Percentiles rank a stretch among this genome's conserved stretches.
Conservation (phyloP, 2,888 invertebrate species). For the Sphinx pinastri region DNA sequence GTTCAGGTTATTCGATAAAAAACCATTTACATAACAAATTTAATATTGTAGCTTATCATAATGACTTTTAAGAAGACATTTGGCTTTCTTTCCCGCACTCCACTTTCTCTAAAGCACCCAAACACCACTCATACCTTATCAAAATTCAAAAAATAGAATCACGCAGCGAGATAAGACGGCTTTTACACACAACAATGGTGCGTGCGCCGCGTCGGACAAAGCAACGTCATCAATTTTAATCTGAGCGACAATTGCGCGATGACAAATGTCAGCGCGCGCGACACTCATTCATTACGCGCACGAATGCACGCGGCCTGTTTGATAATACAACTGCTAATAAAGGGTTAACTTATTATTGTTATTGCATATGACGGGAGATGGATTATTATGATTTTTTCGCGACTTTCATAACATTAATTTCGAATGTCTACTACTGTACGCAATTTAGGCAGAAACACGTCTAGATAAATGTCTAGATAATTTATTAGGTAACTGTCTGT, state of each 20-base stretch:
- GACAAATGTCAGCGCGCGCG: slow-evolving; percentile 80
- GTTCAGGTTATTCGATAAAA: neutral
- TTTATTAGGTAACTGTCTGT: slow-evolving; percentile 23
- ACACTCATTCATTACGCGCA: slow-evolving; percentile 77
- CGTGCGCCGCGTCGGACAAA: slow-evolving; percentile 70
- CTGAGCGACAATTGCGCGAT: slow-evolving; percentile 82
- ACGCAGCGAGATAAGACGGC: slow-evolving; percentile 61
- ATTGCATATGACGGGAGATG: slow-evolving; percentile 60
- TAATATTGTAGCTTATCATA: neutral
- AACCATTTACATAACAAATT: too few relatives aligned
- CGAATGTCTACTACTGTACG: slow-evolving; percentile 11
- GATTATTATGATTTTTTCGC: slow-evolving; percentile 57
- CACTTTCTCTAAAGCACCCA: slow-evolving; percentile 12
- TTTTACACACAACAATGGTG: slow-evolving; percentile 61
- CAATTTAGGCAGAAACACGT: slow-evolving; percentile 21
- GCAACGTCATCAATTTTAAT: slow-evolving; percentile 84
- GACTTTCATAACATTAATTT: slow-evolving; percentile 29
- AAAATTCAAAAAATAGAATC: slow-evolving; percentile 58
- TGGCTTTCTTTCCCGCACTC: slow-evolving; percentile 31
- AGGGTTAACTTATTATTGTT: slow-evolving; percentile 78
- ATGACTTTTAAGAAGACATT: neutral
- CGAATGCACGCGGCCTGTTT: slow-evolving; percentile 69
- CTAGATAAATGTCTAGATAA: slow-evolving; percentile 21
- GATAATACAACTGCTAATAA: slow-evolving; percentile 73
- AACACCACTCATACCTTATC: slow-evolving; percentile 46